Conservation (phyloP, 2,797 vertebrate species). For the Trematomus bernacchii region DNA sequence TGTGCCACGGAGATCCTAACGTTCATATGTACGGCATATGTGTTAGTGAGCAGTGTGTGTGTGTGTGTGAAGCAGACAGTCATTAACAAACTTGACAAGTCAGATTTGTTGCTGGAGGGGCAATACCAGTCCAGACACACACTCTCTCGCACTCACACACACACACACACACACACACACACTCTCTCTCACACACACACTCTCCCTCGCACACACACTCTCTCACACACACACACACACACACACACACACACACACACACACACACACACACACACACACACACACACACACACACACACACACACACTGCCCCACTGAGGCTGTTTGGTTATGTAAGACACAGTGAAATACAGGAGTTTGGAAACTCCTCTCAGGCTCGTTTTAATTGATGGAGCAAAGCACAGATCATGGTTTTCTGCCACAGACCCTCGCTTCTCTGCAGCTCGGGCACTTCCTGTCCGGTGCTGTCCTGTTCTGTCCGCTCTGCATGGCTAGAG, state of each 20-base stretch:
- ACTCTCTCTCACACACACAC: too few relatives aligned
- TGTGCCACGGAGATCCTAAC: conserved; percentile 25
- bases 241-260: too few relatives aligned
- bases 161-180: too few relatives aligned
- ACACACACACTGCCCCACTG: conserved; percentile 24
- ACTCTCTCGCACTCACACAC: too few relatives aligned
- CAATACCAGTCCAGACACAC: conserved; percentile 47
- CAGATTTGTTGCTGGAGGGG: conserved; percentile 37
- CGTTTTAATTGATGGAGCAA: conserved; percentile 75
- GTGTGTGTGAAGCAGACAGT: not conserved
- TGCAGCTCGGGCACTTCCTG: conserved; percentile 1
- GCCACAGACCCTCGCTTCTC: conserved; percentile 41
- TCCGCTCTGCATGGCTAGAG: not conserved
- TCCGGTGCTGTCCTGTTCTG: not conserved
- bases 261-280: conserved; percentile 36
- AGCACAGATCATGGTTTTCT: conserved; percentile 59
- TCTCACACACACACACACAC: too few relatives aligned
- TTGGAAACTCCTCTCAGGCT: conserved; percentile 63
- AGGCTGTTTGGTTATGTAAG: conserved; percentile 71
- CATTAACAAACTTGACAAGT: conserved; percentile 46
- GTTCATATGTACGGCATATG: too few relatives aligned
- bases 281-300: conserved; percentile 28
- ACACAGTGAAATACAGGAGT: conserved; percentile 53
- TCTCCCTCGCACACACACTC: too few relatives aligned
- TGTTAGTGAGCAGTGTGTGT: too few relatives aligned